Base-by-base conservation (phyloP, 2,113 vertebrate species). In the Argyrosomus japonicus region DNA sequence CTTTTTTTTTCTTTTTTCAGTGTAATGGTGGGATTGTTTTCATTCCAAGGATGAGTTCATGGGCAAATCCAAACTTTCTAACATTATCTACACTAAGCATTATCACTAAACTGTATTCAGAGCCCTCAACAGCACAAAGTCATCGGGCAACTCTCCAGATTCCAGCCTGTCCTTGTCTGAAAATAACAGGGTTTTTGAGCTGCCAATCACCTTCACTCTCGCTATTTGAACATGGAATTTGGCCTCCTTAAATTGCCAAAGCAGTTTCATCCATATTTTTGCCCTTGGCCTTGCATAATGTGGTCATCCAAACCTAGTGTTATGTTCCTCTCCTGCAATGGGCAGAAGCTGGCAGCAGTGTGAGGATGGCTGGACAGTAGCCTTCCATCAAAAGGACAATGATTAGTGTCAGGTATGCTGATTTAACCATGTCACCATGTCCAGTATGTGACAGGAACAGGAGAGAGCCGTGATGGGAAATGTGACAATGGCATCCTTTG, bases 351-450 rank as follows among this genome's bases (percentile, higher is more conserved):
- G 63, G 69, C 68, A 77, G 58, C n/a, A 43, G 10, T 1, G 29
- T 17, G 21, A 23, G 14, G 63, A 54, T 3, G 13, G 57, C 36
- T 72, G 51, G 61, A 78, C 58, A 57, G 75, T n/a, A 15, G 51
- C 58, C 61, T 77, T 72, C n/a, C 32, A 79, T 86, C 76, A 67
- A 62, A 65, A 69, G 72, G 47, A 87, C 62, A 80, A 29, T 62
- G 70, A 71, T 88, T 36, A 68, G 19, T 78, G 75, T 84, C 73
- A 58, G 58, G 50, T 63, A 81, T 73, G 65, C 74, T 63, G 76
- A 87, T 80, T 82, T 84, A 79, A 83, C 75, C 65, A n/a, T 70
- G 82, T 69, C 69, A 75, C 27, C 53, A 32, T 81, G 72, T 86
- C 71, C 71, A 32, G 70, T 8, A 17, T 76, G 81, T 83, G 75